Conservation (phyloP, 2,797 vertebrate genomes). For the Psittacula echo region DNA sequence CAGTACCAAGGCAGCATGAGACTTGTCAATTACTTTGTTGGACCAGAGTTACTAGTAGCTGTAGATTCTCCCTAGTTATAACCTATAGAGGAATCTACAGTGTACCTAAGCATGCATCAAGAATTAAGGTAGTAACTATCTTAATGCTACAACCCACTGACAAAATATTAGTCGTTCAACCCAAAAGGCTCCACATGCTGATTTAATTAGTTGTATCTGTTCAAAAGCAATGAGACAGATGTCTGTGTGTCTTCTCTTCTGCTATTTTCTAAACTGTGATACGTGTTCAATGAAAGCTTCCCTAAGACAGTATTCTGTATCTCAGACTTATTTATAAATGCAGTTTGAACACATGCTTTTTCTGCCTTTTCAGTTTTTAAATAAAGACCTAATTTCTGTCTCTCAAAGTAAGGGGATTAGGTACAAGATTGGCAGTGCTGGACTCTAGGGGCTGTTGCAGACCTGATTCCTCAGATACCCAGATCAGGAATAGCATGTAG, state of each 20-base stretch:
- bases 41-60: background rate
- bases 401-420: background rate
- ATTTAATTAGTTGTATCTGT: conserved; percentile 19
- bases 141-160: background rate
- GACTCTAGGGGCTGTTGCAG: background rate
- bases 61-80: background rate
- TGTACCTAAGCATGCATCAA: background rate
- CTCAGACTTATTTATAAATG: conserved; percentile 38
- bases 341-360: background rate
- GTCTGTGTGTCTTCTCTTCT: background rate
- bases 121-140: background rate
- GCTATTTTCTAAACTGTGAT: conserved; percentile 3
- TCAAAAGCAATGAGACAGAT: background rate
- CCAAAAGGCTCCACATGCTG: background rate
- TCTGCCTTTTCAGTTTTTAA: conserved; percentile 11
- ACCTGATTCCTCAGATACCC: background rate
- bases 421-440: background rate
- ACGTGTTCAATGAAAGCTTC: background rate
- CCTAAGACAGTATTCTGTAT: conserved; percentile 8
- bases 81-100: background rate
- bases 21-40: background rate
- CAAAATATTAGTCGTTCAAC: background rate
- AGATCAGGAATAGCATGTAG: background rate
- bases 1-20: background rate
- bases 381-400: background rate